Evolutionary conservation across 37 sponge, comb jelly and placozoan species (phyloP), one percentile per base, ranked within the genome.

Genomic region (Hormiphora californensis): DNA sequence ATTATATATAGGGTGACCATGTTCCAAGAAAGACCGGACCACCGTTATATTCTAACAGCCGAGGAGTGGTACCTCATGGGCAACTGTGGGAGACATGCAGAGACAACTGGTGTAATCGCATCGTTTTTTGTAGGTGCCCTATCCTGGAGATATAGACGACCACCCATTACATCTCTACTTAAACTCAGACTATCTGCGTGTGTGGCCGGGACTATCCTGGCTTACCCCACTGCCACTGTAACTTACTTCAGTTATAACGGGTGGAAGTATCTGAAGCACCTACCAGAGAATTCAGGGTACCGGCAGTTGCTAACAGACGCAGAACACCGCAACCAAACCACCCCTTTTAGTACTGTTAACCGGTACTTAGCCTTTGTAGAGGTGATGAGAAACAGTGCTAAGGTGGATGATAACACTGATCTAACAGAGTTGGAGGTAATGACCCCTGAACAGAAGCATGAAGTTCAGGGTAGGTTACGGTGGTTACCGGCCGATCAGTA

Each of bases 71-170:
- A 40, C 46, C 46, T 73, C 28, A 43, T 73, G 4, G 9, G 30
- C 9, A 73, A 73, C 81, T 73, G 81, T 73, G 12, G 30, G 23
- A n/a, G 81, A 19, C 81, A 73, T 46, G 41, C 36, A 4, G 81
- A 73, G 46, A 73, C 81, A 1, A 22, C 43, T 25, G 81, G 81
- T 37, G 46, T 73, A 12, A 73, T 73, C 7, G 46, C 39, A n/a
- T 43, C 40, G 25, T 43, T 40, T 39, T 46, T 40, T 2, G 12
- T 40, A 25, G 46, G 43, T 43, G n/a, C n/a, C n/a, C n/a, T n/a
- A n/a, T n/a, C n/a, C n/a, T n/a, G n/a, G n/a, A n/a, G n/a, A n/a
- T n/a, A n/a, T n/a, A 73, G 35, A 40, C 35, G 81, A 15, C 46
- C 43, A 22, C 81, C 81, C 44, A 2, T 46, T 28, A 21, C 46